These are phyloP conservation scores for Ptychadena robeensis DNA, from an alignment of 2,797 vertebrate genomes.

Conservation along the genomic window DNA sequence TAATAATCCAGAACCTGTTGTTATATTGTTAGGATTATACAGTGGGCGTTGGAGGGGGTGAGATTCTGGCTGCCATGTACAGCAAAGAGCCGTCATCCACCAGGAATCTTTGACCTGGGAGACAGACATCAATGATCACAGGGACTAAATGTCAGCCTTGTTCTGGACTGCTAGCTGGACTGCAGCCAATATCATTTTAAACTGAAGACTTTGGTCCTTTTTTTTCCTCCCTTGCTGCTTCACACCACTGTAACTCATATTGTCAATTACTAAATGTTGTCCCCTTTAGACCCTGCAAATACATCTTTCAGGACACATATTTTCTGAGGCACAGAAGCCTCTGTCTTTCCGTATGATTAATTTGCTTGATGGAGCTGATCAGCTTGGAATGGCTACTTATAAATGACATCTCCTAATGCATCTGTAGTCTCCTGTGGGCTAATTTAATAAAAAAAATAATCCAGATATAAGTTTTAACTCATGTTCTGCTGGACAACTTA, in stretches of 20 bases:
- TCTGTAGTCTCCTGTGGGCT: neutral
- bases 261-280: conserved; percentile 64
- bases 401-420: conserved; percentile 6
- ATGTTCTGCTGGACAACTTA: neutral
- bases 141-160: conserved; percentile 74
- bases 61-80: conserved; percentile 50
- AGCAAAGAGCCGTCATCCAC: conserved; percentile 64
- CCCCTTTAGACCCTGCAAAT: conserved; percentile 65
- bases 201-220: conserved; percentile 63
- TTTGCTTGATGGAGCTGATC: conserved; percentile 53
- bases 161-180: conserved; percentile 69
- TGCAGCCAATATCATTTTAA: conserved; percentile 67
- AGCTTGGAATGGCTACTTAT: neutral
- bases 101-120: conserved; percentile 69
- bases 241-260: conserved; percentile 46
- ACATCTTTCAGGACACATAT: conserved; percentile 63
- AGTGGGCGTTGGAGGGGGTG: conserved; percentile 5
- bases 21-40: conserved; percentile 54
- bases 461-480: conserved; percentile 10
- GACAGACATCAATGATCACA: conserved; percentile 67
- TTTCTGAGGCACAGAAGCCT: conserved; percentile 67
- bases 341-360: conserved; percentile 59
- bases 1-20: conserved; percentile 37
- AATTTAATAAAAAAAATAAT: conserved; percentile 2
- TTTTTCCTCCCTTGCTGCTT: conserved; percentile 65